Conservation (phyloP, 2,888 invertebrate species). For the Cataglyphis albicans region DNA sequence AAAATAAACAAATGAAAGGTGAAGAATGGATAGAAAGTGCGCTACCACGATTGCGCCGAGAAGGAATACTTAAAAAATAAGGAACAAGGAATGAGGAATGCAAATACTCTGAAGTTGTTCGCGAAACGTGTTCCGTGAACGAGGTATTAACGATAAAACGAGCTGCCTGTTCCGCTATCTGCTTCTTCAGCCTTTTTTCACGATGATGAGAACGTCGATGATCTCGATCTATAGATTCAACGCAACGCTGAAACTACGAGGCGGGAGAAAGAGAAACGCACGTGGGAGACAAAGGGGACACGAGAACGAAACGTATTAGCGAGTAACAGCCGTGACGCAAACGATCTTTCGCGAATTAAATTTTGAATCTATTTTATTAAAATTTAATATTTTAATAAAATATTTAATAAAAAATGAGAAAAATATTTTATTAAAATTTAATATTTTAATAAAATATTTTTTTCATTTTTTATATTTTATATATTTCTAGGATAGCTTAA, state of each 20-base stretch:
- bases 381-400: no score
- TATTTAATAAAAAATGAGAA: no score
- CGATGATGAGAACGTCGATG: slow-evolving; percentile 39
- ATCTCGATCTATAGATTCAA: slow-evolving; percentile 50
- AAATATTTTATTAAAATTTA: no score
- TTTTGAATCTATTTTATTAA: neutral
- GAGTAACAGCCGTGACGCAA: neutral
- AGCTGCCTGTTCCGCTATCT: slow-evolving; percentile 36
- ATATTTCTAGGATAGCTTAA: neutral
- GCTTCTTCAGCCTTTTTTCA: slow-evolving; percentile 4
- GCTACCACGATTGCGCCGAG: slow-evolving; percentile 21
- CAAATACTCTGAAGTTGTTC: slow-evolving; percentile 33
- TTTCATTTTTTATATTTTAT: no score
- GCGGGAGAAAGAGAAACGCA: slow-evolving; percentile 3
- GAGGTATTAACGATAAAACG: slow-evolving; percentile 55
- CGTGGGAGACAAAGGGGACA: slow-evolving; percentile 9
- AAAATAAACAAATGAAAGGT: neutral
- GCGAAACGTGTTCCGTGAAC: slow-evolving; percentile 46
- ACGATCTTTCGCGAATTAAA: neutral
- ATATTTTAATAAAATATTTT: no score
- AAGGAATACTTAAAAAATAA: slow-evolving; percentile 14
- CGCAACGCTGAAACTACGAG: slow-evolving; percentile 43
- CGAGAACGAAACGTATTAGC: neutral
- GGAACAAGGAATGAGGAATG: slow-evolving; percentile 34
- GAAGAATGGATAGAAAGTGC: slow-evolving; percentile 13